These are phyloP conservation scores for Hyposmocoma kahamanoa DNA, from an alignment of 1,140 invertebrate genomes.

Conservation along the genomic window DNA sequence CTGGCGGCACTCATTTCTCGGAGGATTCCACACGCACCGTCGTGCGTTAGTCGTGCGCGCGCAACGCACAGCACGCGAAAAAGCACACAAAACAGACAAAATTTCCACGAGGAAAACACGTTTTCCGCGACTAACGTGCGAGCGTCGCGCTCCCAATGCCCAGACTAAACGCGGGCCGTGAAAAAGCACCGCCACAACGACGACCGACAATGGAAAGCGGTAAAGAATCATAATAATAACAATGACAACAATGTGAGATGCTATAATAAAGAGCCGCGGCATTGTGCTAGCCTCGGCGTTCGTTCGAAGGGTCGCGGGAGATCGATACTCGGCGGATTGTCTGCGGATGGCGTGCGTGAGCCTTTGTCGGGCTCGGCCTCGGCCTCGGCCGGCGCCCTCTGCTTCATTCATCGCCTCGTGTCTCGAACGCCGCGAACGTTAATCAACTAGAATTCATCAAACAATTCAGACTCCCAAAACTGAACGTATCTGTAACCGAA, in stretches of 20 bases:
- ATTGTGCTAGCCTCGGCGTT: constrained; percentile 63
- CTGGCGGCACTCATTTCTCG: constrained; percentile 13
- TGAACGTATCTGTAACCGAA: background rate
- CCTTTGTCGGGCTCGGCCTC: constrained; percentile 43
- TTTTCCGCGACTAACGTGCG: constrained; percentile 68
- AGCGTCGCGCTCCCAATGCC: constrained; percentile 66
- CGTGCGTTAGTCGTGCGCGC: constrained; percentile 27
- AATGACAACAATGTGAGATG: constrained; percentile 74
- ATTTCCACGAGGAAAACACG: constrained; percentile 59
- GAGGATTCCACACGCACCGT: constrained; percentile 20
- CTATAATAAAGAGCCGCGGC: constrained; percentile 71
- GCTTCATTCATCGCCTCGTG: constrained; percentile 37
- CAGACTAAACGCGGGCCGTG: constrained; percentile 69
- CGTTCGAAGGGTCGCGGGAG: constrained; percentile 65
- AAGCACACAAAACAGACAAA: constrained; percentile 41
- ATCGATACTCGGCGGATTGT: constrained; percentile 68
- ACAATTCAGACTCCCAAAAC: background rate
- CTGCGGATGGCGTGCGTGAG: constrained; percentile 58
- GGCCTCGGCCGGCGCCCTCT: constrained; percentile 40
- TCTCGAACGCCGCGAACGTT: too few species aligned
- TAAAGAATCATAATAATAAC: constrained; percentile 74
- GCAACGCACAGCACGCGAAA: constrained; percentile 28
- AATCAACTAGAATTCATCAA: constrained; percentile 46
- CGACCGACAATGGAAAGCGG: constrained; percentile 71
- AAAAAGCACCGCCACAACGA: constrained; percentile 71